Conservation (phyloP, 1,140 invertebrate genomes). For the Zelostemma sp. region DNA sequence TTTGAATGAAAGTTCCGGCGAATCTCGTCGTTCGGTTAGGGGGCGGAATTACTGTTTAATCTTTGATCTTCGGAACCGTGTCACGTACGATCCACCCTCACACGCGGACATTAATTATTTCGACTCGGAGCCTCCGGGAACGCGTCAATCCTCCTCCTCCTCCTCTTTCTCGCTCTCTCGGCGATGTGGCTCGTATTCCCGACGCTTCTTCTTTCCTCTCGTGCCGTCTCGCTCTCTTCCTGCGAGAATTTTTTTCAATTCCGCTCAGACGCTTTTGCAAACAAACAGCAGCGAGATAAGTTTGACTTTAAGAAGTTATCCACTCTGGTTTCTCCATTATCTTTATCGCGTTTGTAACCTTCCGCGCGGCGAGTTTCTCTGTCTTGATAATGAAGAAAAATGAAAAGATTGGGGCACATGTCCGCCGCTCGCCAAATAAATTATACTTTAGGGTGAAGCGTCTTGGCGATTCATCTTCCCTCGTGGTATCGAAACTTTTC, state of each 20-base stretch:
- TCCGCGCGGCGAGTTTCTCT: constrained; percentile 18
- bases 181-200: not conserved
- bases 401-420: constrained; percentile 30
- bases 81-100: constrained; percentile 17
- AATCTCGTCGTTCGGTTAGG: not conserved
- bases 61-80: not conserved
- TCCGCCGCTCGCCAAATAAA: constrained; percentile 20
- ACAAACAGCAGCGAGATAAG: constrained; percentile 28
- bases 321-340: constrained; percentile 40
- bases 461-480: constrained; percentile 3
- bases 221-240: not conserved
- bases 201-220: not conserved
- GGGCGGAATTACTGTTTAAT: constrained; percentile 9
- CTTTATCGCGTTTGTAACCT: constrained; percentile 21
- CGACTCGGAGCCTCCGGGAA: constrained; percentile 7
- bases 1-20: not conserved
- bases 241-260: constrained; percentile 17
- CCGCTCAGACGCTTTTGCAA: constrained; percentile 21
- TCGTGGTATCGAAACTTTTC: not conserved
- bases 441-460: constrained; percentile 19
- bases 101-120: constrained; percentile 39
- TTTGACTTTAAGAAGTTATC: constrained; percentile 42
- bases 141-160: constrained; percentile 10
- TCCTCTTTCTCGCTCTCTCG: not conserved
- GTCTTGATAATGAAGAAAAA: constrained; percentile 44